phyloP scores from a whole-genome alignment of 2,113 vertebrate species.

The Coptodon bakossiorum region DNA sequence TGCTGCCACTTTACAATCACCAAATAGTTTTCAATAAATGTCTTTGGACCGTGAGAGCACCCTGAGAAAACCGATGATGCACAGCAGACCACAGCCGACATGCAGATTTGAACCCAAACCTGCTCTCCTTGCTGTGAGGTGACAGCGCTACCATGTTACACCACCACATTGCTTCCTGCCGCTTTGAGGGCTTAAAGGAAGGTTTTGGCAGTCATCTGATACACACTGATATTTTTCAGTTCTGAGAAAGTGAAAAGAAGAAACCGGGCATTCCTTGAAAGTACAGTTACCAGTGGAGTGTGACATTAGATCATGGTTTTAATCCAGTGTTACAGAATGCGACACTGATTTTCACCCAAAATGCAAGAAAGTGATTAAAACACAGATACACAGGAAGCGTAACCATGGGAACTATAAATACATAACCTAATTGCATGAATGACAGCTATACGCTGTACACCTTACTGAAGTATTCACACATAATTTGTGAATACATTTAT shows the following conservation, averaged over 20 bases:
- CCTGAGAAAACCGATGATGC: background rate
- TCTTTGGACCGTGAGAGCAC: background rate
- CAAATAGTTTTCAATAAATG: background rate
- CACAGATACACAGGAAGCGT: background rate
- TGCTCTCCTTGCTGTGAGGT: background rate
- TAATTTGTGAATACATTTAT: background rate
- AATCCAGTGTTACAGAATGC: background rate
- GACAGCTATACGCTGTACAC: background rate
- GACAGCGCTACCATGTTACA: background rate
- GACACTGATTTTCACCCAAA: background rate
- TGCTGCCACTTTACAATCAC: background rate
- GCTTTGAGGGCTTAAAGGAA: background rate
- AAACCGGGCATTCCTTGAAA: background rate
- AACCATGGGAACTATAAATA: background rate
- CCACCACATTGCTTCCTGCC: background rate
- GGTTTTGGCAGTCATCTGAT: background rate
- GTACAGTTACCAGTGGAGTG: background rate
- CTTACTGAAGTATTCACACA: background rate
- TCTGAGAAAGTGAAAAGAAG: background rate
- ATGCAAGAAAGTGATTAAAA: background rate
- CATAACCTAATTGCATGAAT: background rate
- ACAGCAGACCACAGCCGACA: background rate
- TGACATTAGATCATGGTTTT: background rate
- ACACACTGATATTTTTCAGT: background rate
- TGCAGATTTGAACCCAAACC: background rate